Conservation (phyloP, 2,113 vertebrate species). For the Dinomys branickii region DNA sequence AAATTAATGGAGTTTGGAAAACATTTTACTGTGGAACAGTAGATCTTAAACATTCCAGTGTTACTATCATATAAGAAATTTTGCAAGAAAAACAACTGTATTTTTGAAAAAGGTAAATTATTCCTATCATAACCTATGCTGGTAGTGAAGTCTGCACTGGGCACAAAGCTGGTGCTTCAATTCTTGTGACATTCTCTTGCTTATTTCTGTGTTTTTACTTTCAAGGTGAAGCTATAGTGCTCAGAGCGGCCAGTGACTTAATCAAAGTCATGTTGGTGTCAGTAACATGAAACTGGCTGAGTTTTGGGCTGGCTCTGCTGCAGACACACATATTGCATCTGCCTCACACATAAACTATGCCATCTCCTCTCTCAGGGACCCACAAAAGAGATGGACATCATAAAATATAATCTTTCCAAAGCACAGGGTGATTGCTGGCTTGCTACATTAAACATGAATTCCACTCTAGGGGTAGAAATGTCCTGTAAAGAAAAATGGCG, state of each 20-base stretch:
- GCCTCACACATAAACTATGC: accelerated
- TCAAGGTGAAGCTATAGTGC: background rate
- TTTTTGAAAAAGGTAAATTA: background rate
- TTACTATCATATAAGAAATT: background rate
- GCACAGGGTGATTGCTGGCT: background rate
- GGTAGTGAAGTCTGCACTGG: background rate
- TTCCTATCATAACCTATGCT: background rate
- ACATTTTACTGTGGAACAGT: background rate
- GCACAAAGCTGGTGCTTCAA: background rate
- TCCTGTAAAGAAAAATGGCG: background rate
- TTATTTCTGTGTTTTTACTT: background rate
- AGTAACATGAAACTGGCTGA: background rate
- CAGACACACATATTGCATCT: accelerated
- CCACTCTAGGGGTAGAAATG: background rate
- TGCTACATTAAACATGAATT: background rate
- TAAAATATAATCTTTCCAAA: background rate
- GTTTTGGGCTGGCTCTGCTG: background rate
- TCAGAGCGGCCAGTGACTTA: no score
- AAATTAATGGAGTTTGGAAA: conserved; percentile 34
- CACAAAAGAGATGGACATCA: background rate
- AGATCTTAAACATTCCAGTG: background rate
- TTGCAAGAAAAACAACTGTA: background rate
- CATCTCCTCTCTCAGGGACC: accelerated
- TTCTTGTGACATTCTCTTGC: background rate
- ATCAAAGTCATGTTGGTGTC: background rate